These are phyloP conservation scores for Agriopis leucophaearia DNA, from an alignment of 2,888 invertebrate species.

Conservation along the genomic window DNA sequence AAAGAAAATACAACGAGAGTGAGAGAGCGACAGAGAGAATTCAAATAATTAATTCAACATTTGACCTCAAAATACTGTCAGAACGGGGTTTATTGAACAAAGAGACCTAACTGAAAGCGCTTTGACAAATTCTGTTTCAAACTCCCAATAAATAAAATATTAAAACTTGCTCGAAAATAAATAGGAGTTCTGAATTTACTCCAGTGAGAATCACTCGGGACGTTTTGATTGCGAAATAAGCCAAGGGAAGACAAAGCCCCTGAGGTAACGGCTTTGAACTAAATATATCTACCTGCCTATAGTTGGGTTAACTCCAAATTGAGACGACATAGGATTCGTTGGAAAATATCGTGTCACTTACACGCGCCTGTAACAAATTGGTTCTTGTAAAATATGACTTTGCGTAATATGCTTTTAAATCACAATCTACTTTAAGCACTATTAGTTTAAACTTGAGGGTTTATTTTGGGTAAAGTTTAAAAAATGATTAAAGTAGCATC, in stretches of 20 bases:
- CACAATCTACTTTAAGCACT: too few relatives aligned
- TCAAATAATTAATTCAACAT: constrained; percentile 19
- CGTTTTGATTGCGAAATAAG: constrained; percentile 64
- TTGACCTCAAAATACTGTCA: constrained; percentile 28
- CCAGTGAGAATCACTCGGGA: constrained; percentile 50
- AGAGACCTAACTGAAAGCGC: constrained; percentile 41
- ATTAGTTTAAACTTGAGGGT: not conserved
- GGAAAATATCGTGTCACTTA: constrained; percentile 23
- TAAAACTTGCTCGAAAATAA: constrained; percentile 40
- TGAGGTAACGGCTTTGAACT: constrained; percentile 56
- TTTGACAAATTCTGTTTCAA: constrained; percentile 38
- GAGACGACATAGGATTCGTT: constrained; percentile 13
- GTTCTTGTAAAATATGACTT: constrained; percentile 10
- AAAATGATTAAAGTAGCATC: not conserved
- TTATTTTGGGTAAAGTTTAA: not conserved
- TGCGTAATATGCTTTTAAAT: constrained; percentile 4
- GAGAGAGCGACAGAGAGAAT: constrained; percentile 1
- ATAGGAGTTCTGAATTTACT: constrained; percentile 41
- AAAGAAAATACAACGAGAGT: constrained; percentile 2
- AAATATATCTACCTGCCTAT: constrained; percentile 45
- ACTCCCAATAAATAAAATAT: constrained; percentile 39
- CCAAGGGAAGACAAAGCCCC: constrained; percentile 58
- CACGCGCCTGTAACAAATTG: constrained; percentile 10
- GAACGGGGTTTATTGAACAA: constrained; percentile 29
- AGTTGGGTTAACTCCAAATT: constrained; percentile 27